These are phyloP conservation scores for Bombylius discolor DNA, from an alignment of 2,888 invertebrate species.

Conservation along the genomic window DNA sequence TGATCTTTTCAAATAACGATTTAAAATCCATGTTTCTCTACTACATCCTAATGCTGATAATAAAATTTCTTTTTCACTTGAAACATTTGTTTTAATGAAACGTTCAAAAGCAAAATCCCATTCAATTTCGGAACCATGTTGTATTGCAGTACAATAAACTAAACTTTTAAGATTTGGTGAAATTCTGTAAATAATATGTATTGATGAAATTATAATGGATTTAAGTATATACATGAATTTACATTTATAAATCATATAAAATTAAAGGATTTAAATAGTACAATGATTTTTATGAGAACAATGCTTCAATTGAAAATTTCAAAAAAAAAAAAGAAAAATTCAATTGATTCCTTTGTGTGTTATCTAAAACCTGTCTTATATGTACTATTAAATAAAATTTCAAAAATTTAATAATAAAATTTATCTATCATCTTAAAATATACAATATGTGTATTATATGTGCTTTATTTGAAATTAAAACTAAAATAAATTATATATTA, in stretches of 20 bases:
- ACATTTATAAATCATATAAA: background rate
- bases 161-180: slow-evolving; percentile 69
- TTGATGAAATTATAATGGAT: background rate
- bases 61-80: slow-evolving; percentile 67
- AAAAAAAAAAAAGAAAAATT: no score
- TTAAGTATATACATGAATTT: background rate
- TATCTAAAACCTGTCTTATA: no score
- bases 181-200: slow-evolving; percentile 43
- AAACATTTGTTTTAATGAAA: slow-evolving; percentile 60
- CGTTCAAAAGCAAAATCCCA: slow-evolving; percentile 83
- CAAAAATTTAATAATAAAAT: no score
- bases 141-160: slow-evolving; percentile 78
- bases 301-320: no score
- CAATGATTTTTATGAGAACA: no score
- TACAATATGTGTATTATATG: background rate
- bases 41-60: slow-evolving; percentile 71
- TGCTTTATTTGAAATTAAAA: background rate
- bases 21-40: slow-evolving; percentile 65
- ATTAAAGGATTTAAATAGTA: background rate
- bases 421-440: no score
- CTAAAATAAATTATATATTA: background rate
- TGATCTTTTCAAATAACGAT: slow-evolving; percentile 55
- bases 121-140: slow-evolving; percentile 66
- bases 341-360: no score
- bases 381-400: no score